A percentile compares a stretch with the other conserved stretches of the same genome.
phyloP scores from a whole-genome alignment of 2,797 vertebrate species.

The Hozukius guyotensis region DNA sequence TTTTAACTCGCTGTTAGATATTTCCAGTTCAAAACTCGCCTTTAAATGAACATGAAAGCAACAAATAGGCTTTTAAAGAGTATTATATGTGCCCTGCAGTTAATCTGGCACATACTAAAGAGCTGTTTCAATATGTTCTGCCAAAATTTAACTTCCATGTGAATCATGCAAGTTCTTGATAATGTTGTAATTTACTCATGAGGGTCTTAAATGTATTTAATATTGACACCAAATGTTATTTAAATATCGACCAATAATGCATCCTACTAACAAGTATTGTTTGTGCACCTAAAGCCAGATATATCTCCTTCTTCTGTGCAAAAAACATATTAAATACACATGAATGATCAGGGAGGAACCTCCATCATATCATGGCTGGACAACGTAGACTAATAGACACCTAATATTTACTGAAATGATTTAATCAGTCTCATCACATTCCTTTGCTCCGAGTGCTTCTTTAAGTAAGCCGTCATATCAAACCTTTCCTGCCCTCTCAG shows the following conservation, averaged over 20 bases:
- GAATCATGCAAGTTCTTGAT: conserved; percentile 34
- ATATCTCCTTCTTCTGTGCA: background rate
- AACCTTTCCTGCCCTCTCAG: conserved; percentile 22
- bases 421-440: background rate
- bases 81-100: conserved; percentile 52
- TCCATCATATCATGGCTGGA: background rate
- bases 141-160: conserved; percentile 37
- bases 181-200: background rate
- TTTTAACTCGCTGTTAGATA: conserved; percentile 59
- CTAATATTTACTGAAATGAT: background rate
- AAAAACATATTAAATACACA: background rate
- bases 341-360: background rate
- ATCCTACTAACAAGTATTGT: background rate
- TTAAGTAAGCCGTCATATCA: conserved; percentile 2
- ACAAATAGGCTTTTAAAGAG: conserved; percentile 63
- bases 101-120: conserved; percentile 49
- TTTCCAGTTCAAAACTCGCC: conserved; percentile 45
- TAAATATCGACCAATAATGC: background rate
- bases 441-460: background rate
- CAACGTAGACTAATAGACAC: background rate
- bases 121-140: conserved; percentile 9
- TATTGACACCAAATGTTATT: background rate
- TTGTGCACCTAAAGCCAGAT: background rate
- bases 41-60: conserved; percentile 66
- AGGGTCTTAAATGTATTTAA: background rate